Base-by-base conservation (phyloP, 2,888 invertebrate genomes). In the Dinocampus coccinellae region DNA sequence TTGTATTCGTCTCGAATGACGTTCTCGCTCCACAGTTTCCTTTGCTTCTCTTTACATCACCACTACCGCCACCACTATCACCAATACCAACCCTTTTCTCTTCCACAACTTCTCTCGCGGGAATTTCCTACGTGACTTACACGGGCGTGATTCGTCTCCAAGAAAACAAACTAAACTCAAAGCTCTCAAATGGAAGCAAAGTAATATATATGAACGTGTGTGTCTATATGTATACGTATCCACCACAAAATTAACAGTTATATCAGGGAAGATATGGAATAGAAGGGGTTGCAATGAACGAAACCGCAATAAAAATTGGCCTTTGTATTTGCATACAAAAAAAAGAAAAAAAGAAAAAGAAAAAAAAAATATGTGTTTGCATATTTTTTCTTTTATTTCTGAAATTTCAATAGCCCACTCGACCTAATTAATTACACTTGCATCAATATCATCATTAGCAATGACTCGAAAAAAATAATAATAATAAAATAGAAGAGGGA, bases 1-100 rank as follows among this genome's bases (percentile, higher is more conserved):
- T 71, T 71, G 71, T 71, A 71, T 71, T 66, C 71, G 66, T 53
- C 55, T 58, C 55, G 66, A 61, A 71, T 66, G 53, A 67, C 58
- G 64, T 53, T 24, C 69, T 47, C 26, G 16, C 42, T 26, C 26
- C n/a, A 57, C 16, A 39, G 20, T 52, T 36, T 53, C 53, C 39
- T 47, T 9, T 65, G 22, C 36, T 70, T 70, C 57, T 66, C 55
- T 55, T 22, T 53, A 22, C 20, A 36, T 33, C 26, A 13, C 55
- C 33, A 16, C 33, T 39, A 57, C 42, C 58, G 16, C 20, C 20
- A 10, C 33, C 60, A 16, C 26, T 47, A 11, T 16, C 42, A 47
- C 60, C 36, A 60, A 34, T 33, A 34, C 34, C 34, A 63, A 26
- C 47, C 53, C 39, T 39, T 22, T 53, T 34, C 53, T 66, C 34